Conservation (phyloP, 2,113 vertebrate species). For the Platysteira castanea region DNA sequence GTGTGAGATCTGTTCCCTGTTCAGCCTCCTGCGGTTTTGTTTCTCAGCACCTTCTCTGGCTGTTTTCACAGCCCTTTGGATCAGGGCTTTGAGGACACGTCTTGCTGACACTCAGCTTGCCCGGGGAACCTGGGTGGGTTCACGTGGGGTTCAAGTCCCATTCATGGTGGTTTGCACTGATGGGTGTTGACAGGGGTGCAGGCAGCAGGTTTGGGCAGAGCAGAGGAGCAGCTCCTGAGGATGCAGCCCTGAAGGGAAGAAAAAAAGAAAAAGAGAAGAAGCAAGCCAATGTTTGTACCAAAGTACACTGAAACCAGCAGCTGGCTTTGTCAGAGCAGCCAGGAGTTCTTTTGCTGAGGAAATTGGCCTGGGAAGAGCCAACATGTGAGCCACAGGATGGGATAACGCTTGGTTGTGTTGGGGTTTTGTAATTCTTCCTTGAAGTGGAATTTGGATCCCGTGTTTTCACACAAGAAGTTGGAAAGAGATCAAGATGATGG, state of each 20-base stretch:
- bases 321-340: not conserved
- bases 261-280: not conserved
- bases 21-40: not conserved
- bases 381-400: not conserved
- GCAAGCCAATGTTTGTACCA: not conserved
- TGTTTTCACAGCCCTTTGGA: not conserved
- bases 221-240: not conserved
- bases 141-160: not conserved
- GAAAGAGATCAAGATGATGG: not conserved
- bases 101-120: not conserved
- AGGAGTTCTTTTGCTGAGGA: not conserved
- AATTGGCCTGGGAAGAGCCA: not conserved
- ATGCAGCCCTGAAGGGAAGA: not conserved
- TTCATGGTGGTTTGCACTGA: not conserved
- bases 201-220: conserved; percentile 8
- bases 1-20: not conserved
- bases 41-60: not conserved
- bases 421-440: not conserved
- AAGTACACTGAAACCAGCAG: not conserved
- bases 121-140: not conserved
- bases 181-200: not conserved
- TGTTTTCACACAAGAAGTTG: not conserved
- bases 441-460: not conserved
- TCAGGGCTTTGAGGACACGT: not conserved
- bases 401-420: not conserved